These are phyloP conservation scores for Dryomyza anilis DNA, from an alignment of 2,888 invertebrate genomes.

Conservation along the genomic window DNA sequence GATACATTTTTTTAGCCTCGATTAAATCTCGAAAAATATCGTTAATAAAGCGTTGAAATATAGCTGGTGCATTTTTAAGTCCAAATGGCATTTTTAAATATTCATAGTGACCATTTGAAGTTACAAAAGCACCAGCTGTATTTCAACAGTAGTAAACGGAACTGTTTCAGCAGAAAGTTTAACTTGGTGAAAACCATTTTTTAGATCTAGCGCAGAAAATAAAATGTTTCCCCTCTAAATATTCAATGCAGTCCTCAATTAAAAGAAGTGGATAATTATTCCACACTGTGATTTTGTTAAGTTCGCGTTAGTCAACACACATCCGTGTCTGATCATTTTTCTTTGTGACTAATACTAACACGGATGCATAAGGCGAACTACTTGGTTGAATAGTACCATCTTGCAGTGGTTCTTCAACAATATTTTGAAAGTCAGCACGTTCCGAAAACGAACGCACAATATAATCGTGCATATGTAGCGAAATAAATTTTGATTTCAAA, in stretches of 20 bases:
- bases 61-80: too few species aligned
- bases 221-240: not conserved
- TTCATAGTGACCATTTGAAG: too few species aligned
- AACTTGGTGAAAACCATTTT: constrained; percentile 1
- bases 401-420: not conserved
- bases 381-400: not conserved
- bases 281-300: not conserved
- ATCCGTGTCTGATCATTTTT: constrained; percentile 4
- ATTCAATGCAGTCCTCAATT: not conserved
- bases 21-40: too few species aligned
- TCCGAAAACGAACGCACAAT: not conserved
- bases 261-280: not conserved
- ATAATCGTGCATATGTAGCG: too few species aligned
- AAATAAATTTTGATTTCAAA: too few species aligned
- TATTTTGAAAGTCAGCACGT: not conserved
- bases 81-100: too few species aligned
- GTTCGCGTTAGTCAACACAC: not conserved
- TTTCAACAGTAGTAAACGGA: too few species aligned
- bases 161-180: too few species aligned
- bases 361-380: not conserved
- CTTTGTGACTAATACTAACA: not conserved
- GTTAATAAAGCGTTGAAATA: too few species aligned
- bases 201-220: not conserved
- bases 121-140: too few species aligned
- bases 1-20: too few species aligned